Conservation (phyloP, 2,888 invertebrate species). For the Polylopha cassiicola region DNA sequence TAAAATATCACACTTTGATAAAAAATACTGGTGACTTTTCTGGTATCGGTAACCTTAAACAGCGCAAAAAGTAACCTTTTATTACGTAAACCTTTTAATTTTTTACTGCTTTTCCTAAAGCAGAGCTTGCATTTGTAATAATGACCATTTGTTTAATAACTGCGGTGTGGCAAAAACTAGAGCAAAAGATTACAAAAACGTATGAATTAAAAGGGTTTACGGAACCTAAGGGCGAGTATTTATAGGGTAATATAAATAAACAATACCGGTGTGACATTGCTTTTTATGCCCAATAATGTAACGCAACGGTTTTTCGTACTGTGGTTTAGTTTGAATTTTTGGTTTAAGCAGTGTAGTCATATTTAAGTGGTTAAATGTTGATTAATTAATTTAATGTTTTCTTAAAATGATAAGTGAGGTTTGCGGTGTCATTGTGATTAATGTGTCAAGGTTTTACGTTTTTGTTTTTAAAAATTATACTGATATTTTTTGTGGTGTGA, state of each 20-base stretch:
- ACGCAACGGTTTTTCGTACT: conserved; percentile 42
- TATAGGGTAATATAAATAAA: conserved; percentile 62
- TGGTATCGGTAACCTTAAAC: too few species aligned
- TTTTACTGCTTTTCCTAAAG: conserved; percentile 31
- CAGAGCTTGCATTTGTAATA: conserved; percentile 29
- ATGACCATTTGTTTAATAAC: conserved; percentile 59
- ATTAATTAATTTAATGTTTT: conserved; percentile 17
- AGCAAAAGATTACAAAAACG: conserved; percentile 62
- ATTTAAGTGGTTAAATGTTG: conserved; percentile 23
- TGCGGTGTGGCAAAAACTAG: conserved; percentile 68
- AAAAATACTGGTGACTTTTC: too few species aligned
- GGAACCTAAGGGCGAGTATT: conserved; percentile 51
- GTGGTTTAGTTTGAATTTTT: conserved; percentile 59
- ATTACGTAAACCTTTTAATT: conserved; percentile 28
- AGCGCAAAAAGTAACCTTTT: too few species aligned
- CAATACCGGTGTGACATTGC: conserved; percentile 59
- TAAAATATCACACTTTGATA: too few species aligned
- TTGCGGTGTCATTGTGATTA: too few species aligned
- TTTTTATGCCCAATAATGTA: conserved; percentile 58
- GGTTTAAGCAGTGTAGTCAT: conserved; percentile 51
- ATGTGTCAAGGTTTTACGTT: too few species aligned
- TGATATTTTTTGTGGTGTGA: too few species aligned
- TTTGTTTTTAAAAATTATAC: too few species aligned
- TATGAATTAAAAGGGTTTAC: conserved; percentile 59
- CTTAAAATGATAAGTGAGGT: too few species aligned